phyloP scores from a whole-genome alignment of 2,113 vertebrate species.

The Chaetodon auriga region DNA sequence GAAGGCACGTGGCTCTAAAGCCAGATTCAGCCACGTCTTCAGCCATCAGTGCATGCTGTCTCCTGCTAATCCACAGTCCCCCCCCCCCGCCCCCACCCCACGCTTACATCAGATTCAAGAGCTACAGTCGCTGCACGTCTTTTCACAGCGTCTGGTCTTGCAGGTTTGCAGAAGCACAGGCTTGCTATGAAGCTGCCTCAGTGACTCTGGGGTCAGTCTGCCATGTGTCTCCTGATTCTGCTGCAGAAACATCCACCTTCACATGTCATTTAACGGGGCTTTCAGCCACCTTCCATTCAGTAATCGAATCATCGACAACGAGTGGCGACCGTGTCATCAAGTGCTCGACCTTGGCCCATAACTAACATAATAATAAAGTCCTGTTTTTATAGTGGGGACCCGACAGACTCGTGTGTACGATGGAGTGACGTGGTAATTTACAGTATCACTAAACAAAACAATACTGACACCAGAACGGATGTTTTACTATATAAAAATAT shows the following conservation, averaged over 20 bases:
- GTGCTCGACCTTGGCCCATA: slow-evolving; percentile 20
- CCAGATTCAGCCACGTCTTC: slow-evolving; percentile 1
- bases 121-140: slow-evolving; percentile 11
- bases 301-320: slow-evolving; percentile 30
- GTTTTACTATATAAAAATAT: not conserved
- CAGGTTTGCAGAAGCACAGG: not conserved
- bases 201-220: slow-evolving; percentile 2
- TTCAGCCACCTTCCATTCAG: slow-evolving; percentile 10
- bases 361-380: slow-evolving; percentile 15
- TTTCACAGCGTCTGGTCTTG: not conserved
- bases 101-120: not conserved
- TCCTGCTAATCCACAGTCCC: slow-evolving; percentile 8
- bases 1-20: not conserved
- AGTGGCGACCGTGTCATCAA: not conserved
- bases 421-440: not conserved
- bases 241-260: slow-evolving; percentile 31
- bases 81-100: not conserved
- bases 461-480: not conserved
- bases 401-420: not conserved
- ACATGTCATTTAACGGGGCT: slow-evolving; percentile 23
- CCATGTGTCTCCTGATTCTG: not conserved
- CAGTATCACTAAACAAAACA: not conserved
- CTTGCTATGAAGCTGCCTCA: not conserved
- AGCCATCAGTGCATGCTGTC: slow-evolving; percentile 9
- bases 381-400: slow-evolving; percentile 8